Base-by-base conservation (phyloP, 2,888 invertebrate species). In the Brachynemurus nebulosus region DNA sequence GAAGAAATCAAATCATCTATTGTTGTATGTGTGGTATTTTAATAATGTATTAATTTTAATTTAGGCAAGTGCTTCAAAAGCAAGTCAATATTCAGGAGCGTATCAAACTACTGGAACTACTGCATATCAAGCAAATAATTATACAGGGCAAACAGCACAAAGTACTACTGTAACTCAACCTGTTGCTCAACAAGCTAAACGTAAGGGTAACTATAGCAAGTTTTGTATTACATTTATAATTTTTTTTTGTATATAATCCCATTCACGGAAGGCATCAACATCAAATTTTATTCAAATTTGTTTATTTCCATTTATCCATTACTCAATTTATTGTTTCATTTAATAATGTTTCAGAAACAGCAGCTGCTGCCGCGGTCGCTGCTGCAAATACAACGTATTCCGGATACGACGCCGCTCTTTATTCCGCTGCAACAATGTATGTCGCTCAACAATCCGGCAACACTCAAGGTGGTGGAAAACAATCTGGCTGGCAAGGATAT, bases 391-490 rank as follows among this genome's bases (percentile, higher is more conserved):
- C 77, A 56, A 72, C 73, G 53, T 84, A 80, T 70, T 80, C 85
- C 59, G 90, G 89, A 60, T 93, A 92, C 70, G 91, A 93, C 72
- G 86, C 91, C 54, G 93, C 93, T 55, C 76, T 95, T 53, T 95
- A 93, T 71, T 91, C 88, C 67, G 93, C 92, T 52, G 92, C 92
- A 52, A 88, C 89, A 49, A 86, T 88, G 80, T 95, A 90, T 68
- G 90, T 92, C 57, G 89, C 90, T 57, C 89, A 88, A 60, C 82
- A 83, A 63, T 71, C 68, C 52, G 71, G 71, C 52, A 68, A 68
- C 16, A 71, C 66, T 54, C 61, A 66, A 51, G 60, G 64, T 59
- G 60, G 63, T 59, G 60, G 67, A 54, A 69, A 69, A 57, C 60
- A 68, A 50, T 68, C 67, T 53, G 70, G 71, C 52, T 73, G 73